A percentile compares a stretch with the other conserved stretches of the same genome.
Evolutionary conservation across 2,888 invertebrate genomes (phyloP).

Genomic region (Pachliopta kotzebuea): DNA sequence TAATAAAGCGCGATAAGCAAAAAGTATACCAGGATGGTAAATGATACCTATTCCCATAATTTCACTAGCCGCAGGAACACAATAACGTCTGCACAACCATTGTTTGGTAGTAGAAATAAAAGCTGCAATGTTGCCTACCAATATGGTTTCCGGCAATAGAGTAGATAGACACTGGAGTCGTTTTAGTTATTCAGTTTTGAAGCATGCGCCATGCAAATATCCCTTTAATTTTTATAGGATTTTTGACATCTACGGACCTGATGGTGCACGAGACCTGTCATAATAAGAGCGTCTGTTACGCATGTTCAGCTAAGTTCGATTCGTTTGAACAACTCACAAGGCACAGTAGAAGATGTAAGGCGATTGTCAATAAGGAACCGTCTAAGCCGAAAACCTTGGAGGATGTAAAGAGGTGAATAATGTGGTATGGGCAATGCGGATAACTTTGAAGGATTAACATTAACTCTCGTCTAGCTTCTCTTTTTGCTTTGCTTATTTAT

Average conservation of each 20-base stretch:
- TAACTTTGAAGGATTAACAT: not conserved
- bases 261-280: constrained; percentile 71
- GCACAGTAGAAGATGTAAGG: constrained; percentile 53
- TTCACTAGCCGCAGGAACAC: no score
- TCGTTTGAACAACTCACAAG: constrained; percentile 49
- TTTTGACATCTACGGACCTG: constrained; percentile 62
- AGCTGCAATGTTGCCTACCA: no score
- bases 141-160: no score
- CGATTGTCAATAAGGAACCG: constrained; percentile 37
- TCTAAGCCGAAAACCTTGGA: constrained; percentile 52
- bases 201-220: no score
- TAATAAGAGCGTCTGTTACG: constrained; percentile 59
- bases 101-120: no score
- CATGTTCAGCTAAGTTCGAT: constrained; percentile 57
- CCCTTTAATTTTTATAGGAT: constrained; percentile 43
- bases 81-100: no score
- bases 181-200: no score
- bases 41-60: no score
- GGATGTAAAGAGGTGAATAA: constrained; percentile 46
- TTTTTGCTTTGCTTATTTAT: no score
- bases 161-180: no score
- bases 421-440: constrained; percentile 16
- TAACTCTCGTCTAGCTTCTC: no score
- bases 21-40: not conserved
- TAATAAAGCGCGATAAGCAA: no score